Evolutionary conservation across 1,140 invertebrate species (phyloP).

Genomic region (Pachyrhynchus sulphureomaculatus): DNA sequence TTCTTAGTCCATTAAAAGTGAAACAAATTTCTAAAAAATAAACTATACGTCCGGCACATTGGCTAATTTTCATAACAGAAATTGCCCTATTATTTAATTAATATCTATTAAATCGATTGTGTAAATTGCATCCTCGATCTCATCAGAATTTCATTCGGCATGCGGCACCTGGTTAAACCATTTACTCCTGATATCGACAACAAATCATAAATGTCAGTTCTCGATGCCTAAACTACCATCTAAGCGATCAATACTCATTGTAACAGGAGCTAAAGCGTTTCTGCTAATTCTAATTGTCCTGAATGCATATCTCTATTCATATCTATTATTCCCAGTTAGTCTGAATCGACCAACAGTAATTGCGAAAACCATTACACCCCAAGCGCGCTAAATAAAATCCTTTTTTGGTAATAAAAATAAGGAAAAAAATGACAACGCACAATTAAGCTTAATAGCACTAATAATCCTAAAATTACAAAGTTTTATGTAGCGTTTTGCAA

Average conservation of each 20-base stretch:
- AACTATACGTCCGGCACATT: too few species aligned
- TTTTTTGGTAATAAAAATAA: not conserved
- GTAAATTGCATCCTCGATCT: too few species aligned
- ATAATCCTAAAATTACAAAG: too few species aligned
- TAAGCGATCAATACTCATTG: slow-evolving; percentile 42
- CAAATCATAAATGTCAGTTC: slow-evolving; percentile 41
- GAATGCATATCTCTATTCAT: slow-evolving; percentile 35
- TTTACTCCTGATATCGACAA: slow-evolving; percentile 37
- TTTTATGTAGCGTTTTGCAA: too few species aligned
- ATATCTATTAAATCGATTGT: too few species aligned
- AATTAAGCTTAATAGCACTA: not conserved
- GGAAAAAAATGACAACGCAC: not conserved
- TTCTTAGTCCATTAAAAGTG: too few species aligned
- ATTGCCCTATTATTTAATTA: too few species aligned
- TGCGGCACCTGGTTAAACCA: too few species aligned
- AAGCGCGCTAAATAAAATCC: slow-evolving; percentile 26
- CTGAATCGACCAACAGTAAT: slow-evolving; percentile 23
- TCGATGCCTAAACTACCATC: slow-evolving; percentile 16
- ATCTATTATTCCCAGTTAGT: slow-evolving; percentile 25
- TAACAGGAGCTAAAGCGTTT: slow-evolving; percentile 39
- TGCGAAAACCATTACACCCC: slow-evolving; percentile 24
- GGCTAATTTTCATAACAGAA: too few species aligned
- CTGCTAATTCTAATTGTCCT: slow-evolving; percentile 42
- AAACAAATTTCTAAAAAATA: too few species aligned
- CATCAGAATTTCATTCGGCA: too few species aligned